Percentiles rank a stretch among this genome's conserved stretches.
phyloP scores from a whole-genome alignment of 2,797 vertebrate genomes.

The Gallinago nigripennis region DNA sequence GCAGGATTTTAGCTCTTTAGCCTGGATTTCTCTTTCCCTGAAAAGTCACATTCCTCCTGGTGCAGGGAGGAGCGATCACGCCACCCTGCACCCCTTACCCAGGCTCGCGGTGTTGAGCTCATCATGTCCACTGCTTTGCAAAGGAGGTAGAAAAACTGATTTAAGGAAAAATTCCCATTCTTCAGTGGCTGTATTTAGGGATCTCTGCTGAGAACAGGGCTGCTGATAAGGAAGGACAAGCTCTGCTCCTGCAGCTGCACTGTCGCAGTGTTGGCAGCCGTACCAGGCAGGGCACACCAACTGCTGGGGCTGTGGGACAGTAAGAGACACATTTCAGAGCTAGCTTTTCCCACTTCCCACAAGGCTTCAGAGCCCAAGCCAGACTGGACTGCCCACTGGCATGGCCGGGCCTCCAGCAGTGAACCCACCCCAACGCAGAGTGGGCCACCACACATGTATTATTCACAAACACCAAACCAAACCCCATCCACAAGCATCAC shows the following conservation, averaged over 20 bases:
- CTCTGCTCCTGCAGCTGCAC: not conserved
- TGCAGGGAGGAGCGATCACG: not conserved
- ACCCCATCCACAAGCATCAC: accelerated
- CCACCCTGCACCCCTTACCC: not conserved
- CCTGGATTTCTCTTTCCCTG: not conserved
- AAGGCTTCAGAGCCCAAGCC: accelerated
- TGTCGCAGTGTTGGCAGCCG: accelerated
- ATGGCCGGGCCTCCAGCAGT: accelerated
- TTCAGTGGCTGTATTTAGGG: not conserved
- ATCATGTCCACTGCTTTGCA: not conserved
- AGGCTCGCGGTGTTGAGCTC: accelerated
- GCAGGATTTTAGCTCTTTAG: not conserved
- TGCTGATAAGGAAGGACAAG: not conserved
- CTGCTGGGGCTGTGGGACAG: not conserved
- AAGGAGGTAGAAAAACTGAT: not conserved
- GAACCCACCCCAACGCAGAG: accelerated
- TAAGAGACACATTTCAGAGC: not conserved
- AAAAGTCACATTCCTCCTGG: not conserved
- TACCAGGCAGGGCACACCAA: accelerated
- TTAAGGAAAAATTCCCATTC: not conserved
- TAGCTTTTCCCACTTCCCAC: accelerated
- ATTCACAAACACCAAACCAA: not conserved
- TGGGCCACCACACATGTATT: not conserved
- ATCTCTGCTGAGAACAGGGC: not conserved
- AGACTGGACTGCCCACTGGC: not conserved